Base-by-base conservation (phyloP, 2,797 vertebrate genomes). In the Xenentodon cancila region DNA sequence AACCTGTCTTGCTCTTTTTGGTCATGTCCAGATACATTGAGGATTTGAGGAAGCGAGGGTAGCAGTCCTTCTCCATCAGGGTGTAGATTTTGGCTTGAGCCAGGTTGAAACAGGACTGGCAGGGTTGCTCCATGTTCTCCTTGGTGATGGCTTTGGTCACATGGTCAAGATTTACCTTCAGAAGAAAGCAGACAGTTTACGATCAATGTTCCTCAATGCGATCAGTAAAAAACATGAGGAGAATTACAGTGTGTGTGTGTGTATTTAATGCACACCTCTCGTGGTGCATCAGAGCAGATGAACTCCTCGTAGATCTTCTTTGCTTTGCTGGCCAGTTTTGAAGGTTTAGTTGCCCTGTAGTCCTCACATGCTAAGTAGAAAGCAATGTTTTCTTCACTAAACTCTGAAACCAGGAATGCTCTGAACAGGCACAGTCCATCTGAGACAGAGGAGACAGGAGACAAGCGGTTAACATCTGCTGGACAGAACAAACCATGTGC, bases 361-460 rank as follows among this genome's bases (percentile, higher is more conserved):
- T 97, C 96, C 54, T 98, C 96, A 49, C 97, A 99, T 13, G 96
- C 96, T 73, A 99, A 76, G 92, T 98, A 99, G 91, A 99, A 99
- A 52, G 96, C 95, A 0, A 99, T 94, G 80, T 99, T 99, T 85
- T 99, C 98, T 80, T 99, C 97, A 3, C 97, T 98, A 91, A 96
- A 99, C 84, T 99, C 96, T 0, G 96, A 96, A 69, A 95, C 93
- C 71, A 99, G 86, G 88, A 99, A 99, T 0, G 94, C 94, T 85
- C 93, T 92, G 88, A 99, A 99, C 64, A 96, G 91, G 70, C 94
- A 94, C 73, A 97, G 90, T 52, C 97, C 96, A 86, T 97, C 98
- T 99, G 80, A 52, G 21, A 51, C 2, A 58, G 5, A n/a, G n/a
- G n/a, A n/a, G n/a, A n/a, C n/a, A 52, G 16, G 9, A 72, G n/a